Conservation (phyloP, 2,888 invertebrate genomes). For the Synanthedon vespiformis region DNA sequence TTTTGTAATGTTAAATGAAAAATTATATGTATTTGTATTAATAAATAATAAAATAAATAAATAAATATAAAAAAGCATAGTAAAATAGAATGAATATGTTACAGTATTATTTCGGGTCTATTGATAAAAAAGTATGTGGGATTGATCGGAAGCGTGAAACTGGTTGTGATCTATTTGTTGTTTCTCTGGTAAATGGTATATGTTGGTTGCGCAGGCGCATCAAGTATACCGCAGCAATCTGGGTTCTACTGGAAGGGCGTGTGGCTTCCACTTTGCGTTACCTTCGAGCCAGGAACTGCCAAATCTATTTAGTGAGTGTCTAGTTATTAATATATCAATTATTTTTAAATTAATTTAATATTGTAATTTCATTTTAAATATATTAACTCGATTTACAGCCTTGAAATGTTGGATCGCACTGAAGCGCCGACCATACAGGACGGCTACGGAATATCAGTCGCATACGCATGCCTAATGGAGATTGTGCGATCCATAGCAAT, state of each 20-base stretch:
- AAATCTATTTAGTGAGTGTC: slow-evolving; percentile 91
- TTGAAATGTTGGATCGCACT: slow-evolving; percentile 95
- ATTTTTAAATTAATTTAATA: neutral
- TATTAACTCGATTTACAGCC: slow-evolving; percentile 67
- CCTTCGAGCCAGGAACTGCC: slow-evolving; percentile 85
- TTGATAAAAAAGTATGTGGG: too few relatives aligned
- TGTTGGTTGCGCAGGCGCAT: slow-evolving; percentile 57
- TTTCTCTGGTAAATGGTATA: neutral
- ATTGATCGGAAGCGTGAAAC: too few relatives aligned
- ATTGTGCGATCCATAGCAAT: slow-evolving; percentile 87
- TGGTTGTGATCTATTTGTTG: neutral
- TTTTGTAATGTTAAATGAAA: too few relatives aligned
- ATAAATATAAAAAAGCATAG: too few relatives aligned
- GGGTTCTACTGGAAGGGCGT: slow-evolving; percentile 94
- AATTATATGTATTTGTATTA: too few relatives aligned
- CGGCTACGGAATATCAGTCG: slow-evolving; percentile 96
- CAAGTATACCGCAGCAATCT: slow-evolving; percentile 86
- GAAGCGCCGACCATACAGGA: slow-evolving; percentile 96
- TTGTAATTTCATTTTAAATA: too few relatives aligned
- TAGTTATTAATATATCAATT: too few relatives aligned
- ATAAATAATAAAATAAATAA: too few relatives aligned
- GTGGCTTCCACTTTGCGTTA: slow-evolving; percentile 89
- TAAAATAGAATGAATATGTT: too few relatives aligned
- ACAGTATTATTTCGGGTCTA: too few relatives aligned
- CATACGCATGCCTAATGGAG: slow-evolving; percentile 93